Conservation (phyloP, 2,797 vertebrate genomes). For the Coregonus suidteri region DNA sequence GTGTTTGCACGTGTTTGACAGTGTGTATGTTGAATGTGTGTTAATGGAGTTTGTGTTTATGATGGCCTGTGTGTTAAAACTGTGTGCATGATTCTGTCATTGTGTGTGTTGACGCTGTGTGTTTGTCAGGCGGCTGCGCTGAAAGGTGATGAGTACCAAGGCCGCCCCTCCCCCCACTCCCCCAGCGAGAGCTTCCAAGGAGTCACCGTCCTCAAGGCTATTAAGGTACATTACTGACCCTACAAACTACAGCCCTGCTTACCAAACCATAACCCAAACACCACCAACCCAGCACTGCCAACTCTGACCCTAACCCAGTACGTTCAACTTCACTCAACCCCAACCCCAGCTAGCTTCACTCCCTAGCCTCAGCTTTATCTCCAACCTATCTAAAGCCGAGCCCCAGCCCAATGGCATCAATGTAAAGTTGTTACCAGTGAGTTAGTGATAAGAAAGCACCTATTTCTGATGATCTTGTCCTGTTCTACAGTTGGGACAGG, state of each 20-base stretch:
- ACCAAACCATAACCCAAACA: neutral
- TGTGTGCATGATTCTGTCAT: too few relatives aligned
- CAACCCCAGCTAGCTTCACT: neutral
- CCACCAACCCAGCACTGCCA: neutral
- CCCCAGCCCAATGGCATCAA: neutral
- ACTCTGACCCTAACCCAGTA: neutral
- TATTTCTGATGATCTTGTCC: neutral
- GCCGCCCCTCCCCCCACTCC: conserved; percentile 88
- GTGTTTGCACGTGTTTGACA: neutral
- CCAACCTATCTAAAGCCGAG: neutral
- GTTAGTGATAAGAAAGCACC: neutral
- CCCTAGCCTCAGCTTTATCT: neutral
- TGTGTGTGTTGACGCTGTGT: neutral
- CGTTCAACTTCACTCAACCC: too few relatives aligned
- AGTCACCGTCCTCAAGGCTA: conserved; percentile 88
- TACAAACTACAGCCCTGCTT: neutral
- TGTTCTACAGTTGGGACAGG: conserved; percentile 83
- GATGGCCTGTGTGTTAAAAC: neutral
- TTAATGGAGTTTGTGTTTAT: neutral
- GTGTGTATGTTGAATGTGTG: neutral
- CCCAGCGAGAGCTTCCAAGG: conserved; percentile 91
- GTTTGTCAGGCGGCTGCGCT: conserved; percentile 81
- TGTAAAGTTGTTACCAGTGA: neutral
- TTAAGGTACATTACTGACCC: conserved; percentile 76
- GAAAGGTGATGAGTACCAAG: conserved; percentile 88